Evolutionary conservation across 2,113 vertebrate genomes (phyloP).

Genomic region (Diadophis punctatus): DNA sequence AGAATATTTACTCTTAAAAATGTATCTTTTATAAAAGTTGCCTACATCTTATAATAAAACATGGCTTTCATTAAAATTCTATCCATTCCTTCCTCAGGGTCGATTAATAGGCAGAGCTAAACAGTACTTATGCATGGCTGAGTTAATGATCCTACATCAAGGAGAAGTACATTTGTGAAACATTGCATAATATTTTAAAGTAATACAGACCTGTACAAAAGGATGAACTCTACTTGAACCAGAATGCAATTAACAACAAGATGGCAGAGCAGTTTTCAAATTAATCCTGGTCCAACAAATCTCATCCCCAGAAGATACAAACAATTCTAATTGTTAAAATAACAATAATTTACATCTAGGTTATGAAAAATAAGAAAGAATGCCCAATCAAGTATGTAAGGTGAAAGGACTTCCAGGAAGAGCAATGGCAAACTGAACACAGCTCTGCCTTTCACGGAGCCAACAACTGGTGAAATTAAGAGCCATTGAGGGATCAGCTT

Average conservation of each 20-base stretch:
- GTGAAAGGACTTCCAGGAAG: not conserved
- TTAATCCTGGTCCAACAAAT: not conserved
- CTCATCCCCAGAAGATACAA: not conserved
- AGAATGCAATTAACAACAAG: not conserved
- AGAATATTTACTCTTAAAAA: not conserved
- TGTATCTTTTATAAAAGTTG: not conserved
- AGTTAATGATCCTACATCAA: not conserved
- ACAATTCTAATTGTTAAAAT: not conserved
- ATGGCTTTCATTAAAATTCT: not conserved
- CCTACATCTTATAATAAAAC: not conserved
- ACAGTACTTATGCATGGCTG: not conserved
- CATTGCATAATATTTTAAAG: not conserved
- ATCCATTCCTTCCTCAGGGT: not conserved
- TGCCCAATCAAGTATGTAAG: not conserved
- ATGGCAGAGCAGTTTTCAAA: not conserved
- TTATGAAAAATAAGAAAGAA: not conserved
- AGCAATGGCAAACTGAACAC: not conserved
- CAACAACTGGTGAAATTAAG: not conserved
- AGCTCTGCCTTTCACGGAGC: not conserved
- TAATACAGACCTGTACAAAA: not conserved
- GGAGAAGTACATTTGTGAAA: not conserved
- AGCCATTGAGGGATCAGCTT: not conserved
- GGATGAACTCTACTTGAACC: not conserved
- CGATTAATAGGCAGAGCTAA: not conserved
- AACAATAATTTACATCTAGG: not conserved